Base-by-base conservation (phyloP, 2,888 invertebrate genomes). In the Eustalomyia histrio region DNA sequence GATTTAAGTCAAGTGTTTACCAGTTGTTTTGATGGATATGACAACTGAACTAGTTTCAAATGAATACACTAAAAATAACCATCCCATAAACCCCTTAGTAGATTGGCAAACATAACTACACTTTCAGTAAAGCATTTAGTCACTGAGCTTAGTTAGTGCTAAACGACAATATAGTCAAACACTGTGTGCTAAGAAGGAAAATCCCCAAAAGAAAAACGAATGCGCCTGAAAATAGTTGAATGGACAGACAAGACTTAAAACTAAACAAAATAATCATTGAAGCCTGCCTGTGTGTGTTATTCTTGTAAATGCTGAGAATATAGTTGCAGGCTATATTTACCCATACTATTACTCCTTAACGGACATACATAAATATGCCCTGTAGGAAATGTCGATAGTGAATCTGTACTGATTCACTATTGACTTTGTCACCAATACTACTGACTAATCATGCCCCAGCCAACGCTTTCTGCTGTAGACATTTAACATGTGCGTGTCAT, bases 251-350 rank as follows among this genome's bases (percentile, higher is more conserved):
- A 63, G 43, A 14, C 67, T n/a, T 55, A 57, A 55, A 67, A 67
- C 53, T 65, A 65, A 43, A 55, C 43, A 57, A 67, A 67, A 57
- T 57, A 67, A 67, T 67, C 55, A 67, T 35, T 21, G 67, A 55
- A 16, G 43, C 35, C 17, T 18, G 43, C 24, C n/a, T 47, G 61
- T 61, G 21, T 7, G 43, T 39, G 39, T 61, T 61, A 47, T 61
- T 39, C 29, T 29, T 76, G 65, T 50, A 65, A 52, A 17, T 39
- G 50, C 60, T 76, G 76, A 55, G 58, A 76, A 80, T 76, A 60
- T 69, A 64, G 73, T 55, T 76, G 35, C 53, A 73, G 80, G 80
- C 80, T 67, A 78, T 61, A 58, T 81, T 78, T 81, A 63, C 74
- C 43, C 67, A 81, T 78, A 78, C 78, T 57, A 67, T 67, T 73